Base-by-base conservation (phyloP, 2,888 invertebrate genomes). In the Tipula helvola region DNA sequence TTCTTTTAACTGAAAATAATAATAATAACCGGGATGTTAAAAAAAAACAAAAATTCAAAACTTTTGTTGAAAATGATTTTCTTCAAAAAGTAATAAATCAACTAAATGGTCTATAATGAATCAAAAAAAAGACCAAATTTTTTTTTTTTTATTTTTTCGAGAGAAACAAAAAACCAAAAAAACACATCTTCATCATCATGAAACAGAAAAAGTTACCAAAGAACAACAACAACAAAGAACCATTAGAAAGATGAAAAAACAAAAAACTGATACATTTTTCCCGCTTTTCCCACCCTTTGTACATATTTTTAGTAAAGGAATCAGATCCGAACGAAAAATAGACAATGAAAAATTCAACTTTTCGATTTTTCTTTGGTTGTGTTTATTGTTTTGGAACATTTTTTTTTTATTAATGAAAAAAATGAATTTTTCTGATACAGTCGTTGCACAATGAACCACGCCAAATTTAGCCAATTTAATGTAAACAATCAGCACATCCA, bases 51-150 rank as follows among this genome's bases (percentile, higher is more conserved):
- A 3, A 71, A 18, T 2, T 71, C 10, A 71, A 71, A 71, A 71
- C 71, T 71, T 71, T 71, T 71, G 71, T 71, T 71, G 71, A 71
- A 71, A 71, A 71, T 71, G 71, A 71, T 71, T 71, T 71, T 71
- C 71, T 71, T 71, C 28, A 71, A 28, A 71, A 71, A 71, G 71
- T 71, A 71, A 71, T 71, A 71, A 71, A 71, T 71, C 71, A 71
- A 71, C 71, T 71, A 71, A 71, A 71, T 71, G 71, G 71, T 28
- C 71, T 71, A 71, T 71, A 71, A 71, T 71, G 71, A 71, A 71
- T 71, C 71, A 71, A 71, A 71, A 71, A 52, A 52, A 71, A 71
- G 28, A 71, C 71, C 28, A 71, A 71, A n/a, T n/a, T n/a, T n/a
- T 28, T 28, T 71, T 71, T 12, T 71, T 10, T 71, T 71, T 28